Base-by-base conservation (phyloP, 2,797 vertebrate species). In the Bradypus variegatus region DNA sequence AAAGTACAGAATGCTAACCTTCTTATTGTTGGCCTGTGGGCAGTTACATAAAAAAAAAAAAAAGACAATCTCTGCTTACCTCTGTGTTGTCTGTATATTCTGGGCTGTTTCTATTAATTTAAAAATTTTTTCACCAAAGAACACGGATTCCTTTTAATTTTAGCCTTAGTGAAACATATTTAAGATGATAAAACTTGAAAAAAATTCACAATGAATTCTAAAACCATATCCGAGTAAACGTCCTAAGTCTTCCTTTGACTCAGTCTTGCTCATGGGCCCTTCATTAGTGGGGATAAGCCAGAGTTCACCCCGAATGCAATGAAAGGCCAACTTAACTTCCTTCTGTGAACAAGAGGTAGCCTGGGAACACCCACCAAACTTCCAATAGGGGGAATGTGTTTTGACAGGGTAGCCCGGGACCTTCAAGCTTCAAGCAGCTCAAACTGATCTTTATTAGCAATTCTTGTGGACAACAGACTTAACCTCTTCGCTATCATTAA, bases 331-430 rank as follows among this genome's bases (percentile, higher is more conserved):
- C 8, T 14, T 1, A 8, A 2, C 13, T 38, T 45, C 78, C 82
- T 64, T 64, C 11, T 18, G 48, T 50, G 72, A 75, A 65, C 31
- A 29, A 23, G n/a, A 88, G 72, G 25, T 2, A 27, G 48, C 15
- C 3, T 53, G 60, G 18, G 6, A 79, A 67, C 19, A 25, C 7
- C 67, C 75, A 38, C 23, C 18, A 53, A 60, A 67, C 31, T 31
- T 67, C 94, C 90, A 86, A 94, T 19, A 91, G 96, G 83, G 86
- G 90, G 91, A 29, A 89, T 8, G 29, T 58, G 29, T 58, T 62
- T 67, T 12, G 69, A 75, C 73, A 62, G 48, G 50, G 38, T 10
- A 81, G 45, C 69, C 70, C 0, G 0, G 12, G 48, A 45, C 60
- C 60, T 80, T 67, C n/a, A 21, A 6, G 45, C 38, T 41, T 38